Conservation (phyloP, 1,140 invertebrate genomes). For the Papilio polytes region DNA sequence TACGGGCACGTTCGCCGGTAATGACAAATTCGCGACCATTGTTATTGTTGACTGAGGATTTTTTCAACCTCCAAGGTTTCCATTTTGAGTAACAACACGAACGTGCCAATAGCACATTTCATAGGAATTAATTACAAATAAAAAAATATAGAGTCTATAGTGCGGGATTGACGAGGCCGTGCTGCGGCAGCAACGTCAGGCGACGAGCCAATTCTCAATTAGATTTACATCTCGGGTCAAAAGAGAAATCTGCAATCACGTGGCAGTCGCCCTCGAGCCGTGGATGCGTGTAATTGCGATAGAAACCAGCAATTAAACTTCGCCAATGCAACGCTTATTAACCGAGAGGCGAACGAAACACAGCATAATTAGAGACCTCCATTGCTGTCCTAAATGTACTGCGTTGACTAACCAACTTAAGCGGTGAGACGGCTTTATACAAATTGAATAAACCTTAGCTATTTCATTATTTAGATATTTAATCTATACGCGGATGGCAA, state of each 20-base stretch:
- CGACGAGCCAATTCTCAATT: conserved; percentile 67
- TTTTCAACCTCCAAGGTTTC: conserved; percentile 71
- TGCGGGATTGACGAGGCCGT: not conserved
- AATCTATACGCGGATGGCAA: not conserved
- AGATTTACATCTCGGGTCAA: conserved; percentile 66
- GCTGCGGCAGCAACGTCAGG: conserved; percentile 48
- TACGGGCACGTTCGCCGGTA: conserved; percentile 73
- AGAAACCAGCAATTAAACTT: conserved; percentile 73
- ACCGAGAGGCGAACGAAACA: conserved; percentile 52
- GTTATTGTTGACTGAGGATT: conserved; percentile 68
- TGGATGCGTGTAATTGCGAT: conserved; percentile 78
- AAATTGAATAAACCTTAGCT: not conserved
- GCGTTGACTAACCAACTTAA: not conserved
- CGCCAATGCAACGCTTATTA: conserved; percentile 70
- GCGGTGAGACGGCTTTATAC: not conserved
- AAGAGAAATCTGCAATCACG: conserved; percentile 76
- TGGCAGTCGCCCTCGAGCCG: conserved; percentile 66
- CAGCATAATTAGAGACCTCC: conserved; percentile 59
- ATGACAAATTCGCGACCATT: conserved; percentile 77
- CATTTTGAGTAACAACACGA: conserved; percentile 69
- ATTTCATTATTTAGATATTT: not conserved
- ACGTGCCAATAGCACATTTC: conserved; percentile 74
- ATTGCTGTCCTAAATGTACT: conserved; percentile 49
- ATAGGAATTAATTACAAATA: conserved; percentile 73
- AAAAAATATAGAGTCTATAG: conserved; percentile 44